phyloP scores from a whole-genome alignment of 1,140 invertebrate species.

The Araneus ventricosus region DNA sequence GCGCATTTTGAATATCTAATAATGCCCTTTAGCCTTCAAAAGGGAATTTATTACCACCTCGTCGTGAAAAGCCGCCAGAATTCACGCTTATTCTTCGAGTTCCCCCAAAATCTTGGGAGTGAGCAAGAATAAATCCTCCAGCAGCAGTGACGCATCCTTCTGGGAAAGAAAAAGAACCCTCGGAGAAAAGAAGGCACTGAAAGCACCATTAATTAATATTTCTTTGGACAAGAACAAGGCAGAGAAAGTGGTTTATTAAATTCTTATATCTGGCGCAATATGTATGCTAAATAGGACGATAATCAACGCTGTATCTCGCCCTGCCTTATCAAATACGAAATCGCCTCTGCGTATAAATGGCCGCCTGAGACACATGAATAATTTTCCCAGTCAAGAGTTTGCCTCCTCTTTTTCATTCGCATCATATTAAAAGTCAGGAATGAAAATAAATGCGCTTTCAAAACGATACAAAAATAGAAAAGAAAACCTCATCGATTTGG shows the following conservation, averaged over 20 bases:
- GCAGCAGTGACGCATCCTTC: neutral
- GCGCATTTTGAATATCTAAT: conserved; percentile 1
- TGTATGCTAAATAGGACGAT: conserved; percentile 67
- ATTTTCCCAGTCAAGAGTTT: conserved; percentile 35
- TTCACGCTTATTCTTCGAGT: neutral
- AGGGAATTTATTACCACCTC: neutral
- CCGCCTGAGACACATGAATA: conserved; percentile 48
- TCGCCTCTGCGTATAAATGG: neutral
- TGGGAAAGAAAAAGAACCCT: neutral
- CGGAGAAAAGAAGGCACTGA: conserved; percentile 7
- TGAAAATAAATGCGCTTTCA: conserved; percentile 56
- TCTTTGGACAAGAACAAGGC: conserved; percentile 58
- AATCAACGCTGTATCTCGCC: conserved; percentile 63
- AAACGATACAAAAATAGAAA: conserved; percentile 26
- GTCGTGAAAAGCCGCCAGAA: neutral
- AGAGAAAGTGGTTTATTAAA: conserved; percentile 71
- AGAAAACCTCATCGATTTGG: conserved; percentile 35
- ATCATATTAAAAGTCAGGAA: conserved; percentile 62
- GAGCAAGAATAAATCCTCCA: conserved; percentile 17
- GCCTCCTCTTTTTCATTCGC: conserved; percentile 31
- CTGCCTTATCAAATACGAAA: neutral
- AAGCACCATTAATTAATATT: conserved; percentile 72
- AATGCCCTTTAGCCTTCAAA: neutral
- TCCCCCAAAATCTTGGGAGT: neutral
- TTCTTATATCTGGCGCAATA: conserved; percentile 70